Evolutionary conservation across 2,888 invertebrate species (phyloP), one percentile per base, ranked within the genome.

Genomic region (Mechanitis mazaeus): DNA sequence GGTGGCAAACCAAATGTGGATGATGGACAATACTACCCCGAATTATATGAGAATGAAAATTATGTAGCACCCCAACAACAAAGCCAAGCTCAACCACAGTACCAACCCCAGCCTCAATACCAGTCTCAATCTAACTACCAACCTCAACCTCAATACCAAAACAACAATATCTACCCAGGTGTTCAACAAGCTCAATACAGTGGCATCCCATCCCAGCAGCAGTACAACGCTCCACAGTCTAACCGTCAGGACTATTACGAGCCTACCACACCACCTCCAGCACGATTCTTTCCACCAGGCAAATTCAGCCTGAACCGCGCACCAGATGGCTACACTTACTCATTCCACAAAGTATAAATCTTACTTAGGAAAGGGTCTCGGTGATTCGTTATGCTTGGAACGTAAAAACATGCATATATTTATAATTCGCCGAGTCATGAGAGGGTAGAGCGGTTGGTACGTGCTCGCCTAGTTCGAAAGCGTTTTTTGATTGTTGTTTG

Each of bases 251-350:
- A 91, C 67, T 92, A 93, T 78, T 91, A 91, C 75, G 89, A 91
- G 62, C 80, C 87, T 42, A 90, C 92, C 65, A 95, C 95, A 59
- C 94, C 92, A 66, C 88, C 93, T 38, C 94, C 95, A 31, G 92
- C 93, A 75, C 92, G 94, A 73, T 95, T 95, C 90, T 94, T 94
- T 80, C 96, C 95, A 59, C 96, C 96, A 42, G 96, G 96, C 71
- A 96, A 96, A 84, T 92, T 96, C 75, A 94, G 94, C 72, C 91
- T 97, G 72, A 96, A 96, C 91, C 92, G 96, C 78, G 95, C 95
- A 64, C 96, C 96, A 50, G 96, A 96, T 78, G 96, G 96, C 76
- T 96, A 94, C 90, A 95, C 95, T 75, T 96, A 95, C 87, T 95
- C 94, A 70, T 96, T 96, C 91, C 95, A 94, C 89, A 95, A 90